Percentiles rank a stretch among this genome's conserved stretches.
phyloP scores from a whole-genome alignment of 2,888 invertebrate species.

The Argyresthia goedartella region DNA sequence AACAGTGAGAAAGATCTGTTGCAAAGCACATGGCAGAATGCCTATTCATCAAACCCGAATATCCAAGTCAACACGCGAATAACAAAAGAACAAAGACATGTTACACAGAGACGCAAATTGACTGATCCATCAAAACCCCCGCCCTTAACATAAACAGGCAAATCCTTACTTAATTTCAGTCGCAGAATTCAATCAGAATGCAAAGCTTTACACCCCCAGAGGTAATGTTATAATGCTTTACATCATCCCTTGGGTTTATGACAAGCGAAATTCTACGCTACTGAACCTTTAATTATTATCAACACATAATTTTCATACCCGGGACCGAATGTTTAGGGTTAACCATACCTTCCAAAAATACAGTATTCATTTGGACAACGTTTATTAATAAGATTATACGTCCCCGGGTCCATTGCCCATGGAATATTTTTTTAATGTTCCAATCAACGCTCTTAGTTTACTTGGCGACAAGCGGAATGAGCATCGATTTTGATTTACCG shows the following conservation, averaged over 20 bases:
- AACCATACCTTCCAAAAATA: slow-evolving; percentile 13
- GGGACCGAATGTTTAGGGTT: slow-evolving; percentile 49
- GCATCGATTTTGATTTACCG: slow-evolving; percentile 51
- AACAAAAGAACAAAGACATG: slow-evolving; percentile 39
- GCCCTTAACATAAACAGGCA: slow-evolving; percentile 62
- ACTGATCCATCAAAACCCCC: slow-evolving; percentile 56
- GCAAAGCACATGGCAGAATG: too few species aligned
- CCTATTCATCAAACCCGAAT: too few species aligned
- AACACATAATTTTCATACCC: slow-evolving; percentile 67
- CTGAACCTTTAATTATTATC: slow-evolving; percentile 70
- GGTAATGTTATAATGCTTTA: slow-evolving; percentile 66
- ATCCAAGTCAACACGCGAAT: slow-evolving; percentile 2
- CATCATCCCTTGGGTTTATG: slow-evolving; percentile 52
- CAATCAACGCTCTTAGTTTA: slow-evolving; percentile 2
- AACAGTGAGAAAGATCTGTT: too few species aligned
- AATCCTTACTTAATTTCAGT: slow-evolving; percentile 71
- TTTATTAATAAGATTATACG: too few species aligned
- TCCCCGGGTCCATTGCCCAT: too few species aligned
- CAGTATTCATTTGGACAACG: too few species aligned
- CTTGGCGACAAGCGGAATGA: slow-evolving; percentile 29
- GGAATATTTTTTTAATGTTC: too few species aligned
- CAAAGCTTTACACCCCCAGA: slow-evolving; percentile 60
- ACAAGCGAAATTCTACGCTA: slow-evolving; percentile 49
- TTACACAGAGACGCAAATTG: slow-evolving; percentile 44
- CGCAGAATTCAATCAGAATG: slow-evolving; percentile 68